Conservation (phyloP, 1,140 invertebrate species). For the Drosophila pseudoananassae region DNA sequence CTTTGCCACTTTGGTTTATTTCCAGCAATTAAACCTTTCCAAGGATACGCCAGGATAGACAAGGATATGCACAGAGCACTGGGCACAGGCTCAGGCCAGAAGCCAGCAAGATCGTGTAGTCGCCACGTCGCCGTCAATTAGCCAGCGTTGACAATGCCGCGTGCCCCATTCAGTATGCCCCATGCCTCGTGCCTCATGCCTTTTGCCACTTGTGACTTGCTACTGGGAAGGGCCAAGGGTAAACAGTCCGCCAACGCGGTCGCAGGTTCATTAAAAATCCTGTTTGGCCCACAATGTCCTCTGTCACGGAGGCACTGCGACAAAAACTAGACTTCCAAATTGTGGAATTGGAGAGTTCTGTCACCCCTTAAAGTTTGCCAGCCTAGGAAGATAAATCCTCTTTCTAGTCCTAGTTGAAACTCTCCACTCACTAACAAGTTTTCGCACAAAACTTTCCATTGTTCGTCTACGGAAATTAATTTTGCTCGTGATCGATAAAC, state of each 20-base stretch:
- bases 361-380: background rate
- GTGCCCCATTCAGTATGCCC: conserved; percentile 5
- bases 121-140: conserved; percentile 60
- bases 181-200: background rate
- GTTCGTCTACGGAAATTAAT: conserved; percentile 36
- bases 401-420: conserved; percentile 2
- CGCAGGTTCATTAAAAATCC: conserved; percentile 65
- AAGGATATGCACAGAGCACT: conserved; percentile 10
- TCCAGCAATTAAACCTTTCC: conserved; percentile 72
- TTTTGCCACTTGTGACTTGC: conserved; percentile 37
- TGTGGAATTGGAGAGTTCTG: background rate
- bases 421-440: conserved; percentile 10
- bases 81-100: background rate
- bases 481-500: conserved; percentile 37
- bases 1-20: conserved; percentile 38
- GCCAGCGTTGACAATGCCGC: conserved; percentile 52
- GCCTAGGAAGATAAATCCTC: background rate
- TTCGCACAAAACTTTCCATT: conserved; percentile 10
- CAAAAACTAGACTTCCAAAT: background rate
- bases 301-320: background rate
- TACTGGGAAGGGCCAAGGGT: conserved; percentile 15
- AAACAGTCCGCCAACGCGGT: conserved; percentile 23
- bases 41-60: conserved; percentile 25
- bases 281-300: conserved; percentile 38
- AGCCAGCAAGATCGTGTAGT: conserved; percentile 40